Conservation (phyloP, 2,888 invertebrate species). For the Calameuta idolon region DNA sequence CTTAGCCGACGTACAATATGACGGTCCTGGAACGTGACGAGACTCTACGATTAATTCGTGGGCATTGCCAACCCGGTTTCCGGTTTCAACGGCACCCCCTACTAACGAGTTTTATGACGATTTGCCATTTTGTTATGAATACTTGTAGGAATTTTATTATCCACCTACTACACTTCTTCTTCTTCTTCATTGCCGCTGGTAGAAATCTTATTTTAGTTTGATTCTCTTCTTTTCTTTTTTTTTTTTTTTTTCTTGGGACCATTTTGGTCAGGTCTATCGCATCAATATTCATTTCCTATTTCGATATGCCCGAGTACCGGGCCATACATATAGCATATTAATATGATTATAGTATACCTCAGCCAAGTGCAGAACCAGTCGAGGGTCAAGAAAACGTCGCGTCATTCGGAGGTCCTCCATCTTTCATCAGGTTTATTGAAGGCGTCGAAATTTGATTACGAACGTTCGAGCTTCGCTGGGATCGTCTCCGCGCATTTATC, state of each 20-base stretch:
- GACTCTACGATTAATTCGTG: slow-evolving; percentile 42
- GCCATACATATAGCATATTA: slow-evolving; percentile 16
- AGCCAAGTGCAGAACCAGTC: slow-evolving; percentile 4
- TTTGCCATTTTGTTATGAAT: neutral
- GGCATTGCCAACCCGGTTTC: slow-evolving; percentile 37
- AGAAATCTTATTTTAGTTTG: neutral
- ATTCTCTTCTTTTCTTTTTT: neutral
- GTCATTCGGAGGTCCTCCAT: slow-evolving; percentile 34
- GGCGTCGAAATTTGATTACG: slow-evolving; percentile 43
- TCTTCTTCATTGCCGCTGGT: neutral
- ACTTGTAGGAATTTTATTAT: neutral
- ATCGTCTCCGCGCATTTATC: neutral
- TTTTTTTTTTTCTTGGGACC: neutral
- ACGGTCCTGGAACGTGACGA: slow-evolving; percentile 45
- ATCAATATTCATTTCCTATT: slow-evolving; percentile 26
- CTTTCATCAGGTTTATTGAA: slow-evolving; percentile 33
- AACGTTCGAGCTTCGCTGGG: neutral
- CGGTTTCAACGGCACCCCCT: slow-evolving; percentile 34
- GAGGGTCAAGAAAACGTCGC: slow-evolving; percentile 27
- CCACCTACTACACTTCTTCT: neutral
- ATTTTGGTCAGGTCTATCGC: slow-evolving; percentile 14
- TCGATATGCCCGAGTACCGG: slow-evolving; percentile 23
- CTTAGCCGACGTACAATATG: slow-evolving; percentile 30
- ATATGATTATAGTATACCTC: slow-evolving; percentile 8
- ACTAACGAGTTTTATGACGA: neutral